Evolutionary conservation across 1,140 invertebrate genomes (phyloP).

Genomic region (Drosophila nikananu): DNA sequence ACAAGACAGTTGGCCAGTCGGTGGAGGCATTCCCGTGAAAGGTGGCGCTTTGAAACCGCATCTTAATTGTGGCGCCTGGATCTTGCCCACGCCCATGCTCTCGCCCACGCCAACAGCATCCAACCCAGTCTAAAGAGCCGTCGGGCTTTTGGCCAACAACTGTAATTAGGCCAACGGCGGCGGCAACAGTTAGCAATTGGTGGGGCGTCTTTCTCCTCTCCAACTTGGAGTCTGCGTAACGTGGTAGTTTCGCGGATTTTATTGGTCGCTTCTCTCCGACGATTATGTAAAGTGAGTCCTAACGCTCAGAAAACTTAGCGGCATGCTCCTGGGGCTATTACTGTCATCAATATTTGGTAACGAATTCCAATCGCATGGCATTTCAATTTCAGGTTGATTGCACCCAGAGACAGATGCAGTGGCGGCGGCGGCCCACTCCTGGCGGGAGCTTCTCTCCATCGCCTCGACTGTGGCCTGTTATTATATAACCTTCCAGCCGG

Average conservation of each 20-base stretch:
- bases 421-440: constrained; percentile 13
- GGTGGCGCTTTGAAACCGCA: constrained; percentile 29
- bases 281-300: constrained; percentile 60
- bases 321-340: constrained; percentile 24
- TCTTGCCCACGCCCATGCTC: constrained; percentile 10
- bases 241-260: constrained; percentile 54
- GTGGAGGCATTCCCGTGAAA: neutral
- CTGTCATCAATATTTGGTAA: constrained; percentile 79
- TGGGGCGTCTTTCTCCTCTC: constrained; percentile 2
- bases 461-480: constrained; percentile 27
- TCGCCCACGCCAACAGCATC: constrained; percentile 46
- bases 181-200: constrained; percentile 28
- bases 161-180: constrained; percentile 28
- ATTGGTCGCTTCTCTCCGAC: constrained; percentile 43
- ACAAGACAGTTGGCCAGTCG: neutral
- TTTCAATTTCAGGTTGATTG: constrained; percentile 66
- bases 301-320: constrained; percentile 35
- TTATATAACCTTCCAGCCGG: constrained; percentile 71
- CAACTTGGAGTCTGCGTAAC: constrained; percentile 60
- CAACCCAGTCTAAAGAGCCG: constrained; percentile 1
- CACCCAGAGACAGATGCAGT: constrained; percentile 53
- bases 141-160: constrained; percentile 18
- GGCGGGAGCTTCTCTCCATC: constrained; percentile 25
- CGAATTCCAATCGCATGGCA: constrained; percentile 67
- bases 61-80: constrained; percentile 67